Evolutionary conservation across 2,888 invertebrate genomes (phyloP), one percentile per base, ranked within the genome.

Genomic region (Chymomyza amoena): DNA sequence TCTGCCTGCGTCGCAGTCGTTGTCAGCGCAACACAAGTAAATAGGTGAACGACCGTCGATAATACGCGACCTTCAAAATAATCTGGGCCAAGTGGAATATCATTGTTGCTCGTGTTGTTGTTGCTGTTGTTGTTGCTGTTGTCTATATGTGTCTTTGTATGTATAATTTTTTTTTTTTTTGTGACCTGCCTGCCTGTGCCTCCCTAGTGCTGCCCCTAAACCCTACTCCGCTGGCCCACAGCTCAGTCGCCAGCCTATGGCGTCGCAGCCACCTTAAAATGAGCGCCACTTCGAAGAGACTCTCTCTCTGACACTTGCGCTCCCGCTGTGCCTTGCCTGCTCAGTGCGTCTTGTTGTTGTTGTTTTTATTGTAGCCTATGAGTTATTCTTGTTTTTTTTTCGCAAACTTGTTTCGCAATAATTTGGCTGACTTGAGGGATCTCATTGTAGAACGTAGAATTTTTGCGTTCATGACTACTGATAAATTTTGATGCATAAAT

Each of bases 41-140:
- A 84, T 90, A 89, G 91, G 91, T 91, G 91, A 91, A 91, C 90
- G 91, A 91, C 91, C 91, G 91, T 85, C 88, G 90, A 90, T 89
- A 91, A 89, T 81, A 79, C 80, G 82, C 89, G 91, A 91, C 91
- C 91, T 91, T 91, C 91, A 91, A 89, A 89, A 90, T 89, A 90
- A 91, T 91, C 91, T 91, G 92, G 91, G 91, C 91, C 91, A 91
- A 91, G 90, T 91, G 90, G 89, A 90, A 91, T 89, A 81, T 82
- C 79, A 78, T 87, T 79, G 77, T 77, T 71, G 65, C 68, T 72
- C 62, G 57, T 70, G 68, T 57, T 76, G 45, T 70, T 76, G 67
- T 56, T 69, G 54, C 62, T 72, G 65, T 56, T 72, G 52, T 39
- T 59, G 36, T 52, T 63, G 54, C 15, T 60, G 50, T 32, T 61